Evolutionary conservation across 1,140 invertebrate species (phyloP).

Genomic region (Drosophila equinoxialis): DNA sequence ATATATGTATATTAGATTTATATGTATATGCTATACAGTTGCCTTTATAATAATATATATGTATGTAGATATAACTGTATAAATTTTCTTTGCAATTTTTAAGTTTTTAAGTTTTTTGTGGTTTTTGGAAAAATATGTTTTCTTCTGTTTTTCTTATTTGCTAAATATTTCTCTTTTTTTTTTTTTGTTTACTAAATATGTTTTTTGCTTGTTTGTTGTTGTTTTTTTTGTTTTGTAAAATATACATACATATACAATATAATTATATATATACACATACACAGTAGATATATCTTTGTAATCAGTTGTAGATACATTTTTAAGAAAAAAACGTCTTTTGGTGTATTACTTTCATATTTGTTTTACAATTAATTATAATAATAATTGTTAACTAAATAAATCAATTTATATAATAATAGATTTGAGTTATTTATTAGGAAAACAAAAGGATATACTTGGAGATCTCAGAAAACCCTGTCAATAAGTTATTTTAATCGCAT

Average conservation of each 20-base stretch:
- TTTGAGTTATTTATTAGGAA: constrained; percentile 9
- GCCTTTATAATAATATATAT: constrained; percentile 11
- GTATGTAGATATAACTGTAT: constrained; percentile 12
- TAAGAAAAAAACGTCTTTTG: constrained; percentile 57
- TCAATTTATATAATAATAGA: neutral
- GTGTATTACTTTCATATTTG: constrained; percentile 20
- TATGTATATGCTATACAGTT: constrained; percentile 68
- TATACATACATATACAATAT: constrained; percentile 81
- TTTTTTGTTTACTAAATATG: constrained; percentile 53
- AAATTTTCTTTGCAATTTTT: constrained; percentile 20
- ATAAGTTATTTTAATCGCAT: constrained; percentile 23
- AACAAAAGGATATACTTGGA: constrained; percentile 41
- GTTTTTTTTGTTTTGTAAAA: constrained; percentile 62
- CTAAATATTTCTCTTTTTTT: constrained; percentile 56
- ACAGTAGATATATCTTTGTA: constrained; percentile 61
- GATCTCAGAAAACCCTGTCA: constrained; percentile 45
- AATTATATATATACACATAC: constrained; percentile 64
- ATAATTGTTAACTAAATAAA: constrained; percentile 39
- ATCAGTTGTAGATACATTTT: constrained; percentile 34
- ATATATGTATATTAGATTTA: constrained; percentile 10
- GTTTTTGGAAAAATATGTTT: constrained; percentile 76
- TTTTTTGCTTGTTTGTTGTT: constrained; percentile 36
- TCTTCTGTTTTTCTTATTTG: constrained; percentile 60
- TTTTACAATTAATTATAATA: constrained; percentile 22
- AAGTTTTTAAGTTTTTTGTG: constrained; percentile 36